Evolutionary conservation across 1,140 invertebrate genomes (phyloP), one percentile per base, ranked within the genome.

Genomic region (Philotrypesis tridentata): DNA sequence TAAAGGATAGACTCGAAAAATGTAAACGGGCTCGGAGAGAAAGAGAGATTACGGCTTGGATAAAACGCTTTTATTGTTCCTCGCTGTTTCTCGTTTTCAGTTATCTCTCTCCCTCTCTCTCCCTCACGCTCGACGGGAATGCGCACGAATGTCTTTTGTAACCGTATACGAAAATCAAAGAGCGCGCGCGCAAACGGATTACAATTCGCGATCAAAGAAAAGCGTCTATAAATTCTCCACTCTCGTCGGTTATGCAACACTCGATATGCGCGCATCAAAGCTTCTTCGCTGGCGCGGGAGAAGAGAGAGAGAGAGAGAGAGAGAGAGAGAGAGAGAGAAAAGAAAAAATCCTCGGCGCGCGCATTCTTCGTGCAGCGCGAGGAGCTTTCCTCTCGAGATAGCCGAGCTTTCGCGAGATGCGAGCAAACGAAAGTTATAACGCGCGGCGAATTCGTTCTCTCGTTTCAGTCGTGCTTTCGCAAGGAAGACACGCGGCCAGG

Each of bases 61-160:
- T 75, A 76, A 70, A 68, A 37, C 72, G 72, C 73, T 37, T 81
- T 81, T 76, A 81, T 81, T 81, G 65, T 81, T 61, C 61, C 14
- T 5, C n/a, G n/a, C n/a, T n/a, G n/a, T n/a, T n/a, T n/a, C n/a
- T n/a, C n/a, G n/a, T n/a, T n/a, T n/a, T n/a, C n/a, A 48, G 48
- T 17, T 65, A n/a, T 33, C 65, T 72, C 17, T 25, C 60, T 48
- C 31, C 37, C 23, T 74, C 40, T 25, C 8, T 11, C n/a, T 65
- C 60, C 3, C 70, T 72, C n/a, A n/a, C n/a, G n/a, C n/a, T n/a
- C n/a, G n/a, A n/a, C n/a, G n/a, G 33, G 21, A 80, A 67, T 80
- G 55, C 72, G 43, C 40, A 37, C 5, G 79, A 80, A 75, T 81
- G 63, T 48, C 80, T 60, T 75, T 76, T 43, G 43, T 70, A 40